phyloP scores from a whole-genome alignment of 1,140 invertebrate genomes.

The Vollenhovia emeryi region DNA sequence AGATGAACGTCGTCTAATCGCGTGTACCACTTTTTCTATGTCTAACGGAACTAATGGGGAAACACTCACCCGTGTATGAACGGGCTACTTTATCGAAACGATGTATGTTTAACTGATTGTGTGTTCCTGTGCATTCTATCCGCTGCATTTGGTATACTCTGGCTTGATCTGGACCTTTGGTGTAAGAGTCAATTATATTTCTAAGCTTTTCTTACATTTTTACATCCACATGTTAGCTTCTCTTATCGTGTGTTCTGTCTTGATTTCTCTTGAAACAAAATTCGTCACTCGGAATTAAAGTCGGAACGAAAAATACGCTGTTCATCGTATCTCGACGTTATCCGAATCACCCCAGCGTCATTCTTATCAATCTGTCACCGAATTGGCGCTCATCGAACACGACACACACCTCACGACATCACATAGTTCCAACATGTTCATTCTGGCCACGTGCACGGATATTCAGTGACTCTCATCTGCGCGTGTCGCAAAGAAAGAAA shows the following conservation, averaged over 20 bases:
- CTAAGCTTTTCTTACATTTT: constrained; percentile 82
- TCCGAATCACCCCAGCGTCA: background rate
- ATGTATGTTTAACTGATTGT: constrained; percentile 85
- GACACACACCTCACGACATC: constrained; percentile 18
- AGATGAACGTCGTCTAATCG: constrained; percentile 31
- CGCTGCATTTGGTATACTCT: constrained; percentile 86
- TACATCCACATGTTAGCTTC: constrained; percentile 77
- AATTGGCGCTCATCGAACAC: constrained; percentile 28
- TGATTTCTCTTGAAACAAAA: constrained; percentile 40
- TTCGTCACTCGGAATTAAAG: constrained; percentile 14
- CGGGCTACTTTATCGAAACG: constrained; percentile 76
- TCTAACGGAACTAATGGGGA: constrained; percentile 58
- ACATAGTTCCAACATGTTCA: constrained; percentile 56
- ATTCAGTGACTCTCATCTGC: constrained; percentile 34
- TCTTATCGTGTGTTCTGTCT: constrained; percentile 22
- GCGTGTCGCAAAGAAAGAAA: constrained; percentile 27
- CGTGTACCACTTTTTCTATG: constrained; percentile 52
- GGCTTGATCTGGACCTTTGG: constrained; percentile 86
- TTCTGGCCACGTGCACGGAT: constrained; percentile 60
- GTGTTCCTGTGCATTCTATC: constrained; percentile 85
- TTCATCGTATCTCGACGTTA: background rate
- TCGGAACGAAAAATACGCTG: background rate
- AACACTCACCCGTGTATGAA: constrained; percentile 59
- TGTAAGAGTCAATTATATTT: constrained; percentile 85
- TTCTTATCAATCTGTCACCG: constrained; percentile 19